Evolutionary conservation across 2,888 invertebrate genomes (phyloP), one percentile per base, ranked within the genome.

Genomic region (Atethmia centrago): DNA sequence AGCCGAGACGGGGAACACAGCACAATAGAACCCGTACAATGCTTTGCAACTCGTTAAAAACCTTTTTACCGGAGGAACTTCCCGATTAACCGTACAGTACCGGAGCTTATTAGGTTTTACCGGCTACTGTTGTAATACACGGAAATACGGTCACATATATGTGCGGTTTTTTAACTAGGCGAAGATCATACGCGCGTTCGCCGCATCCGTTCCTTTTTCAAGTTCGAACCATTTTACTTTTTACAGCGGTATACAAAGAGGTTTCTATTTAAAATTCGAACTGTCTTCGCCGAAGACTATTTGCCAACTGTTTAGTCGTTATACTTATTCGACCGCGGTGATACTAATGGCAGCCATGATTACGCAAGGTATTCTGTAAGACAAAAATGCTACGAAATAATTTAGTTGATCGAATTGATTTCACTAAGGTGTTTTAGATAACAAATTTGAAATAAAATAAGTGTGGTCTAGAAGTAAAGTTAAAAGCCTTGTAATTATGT

Each of bases 1-100:
- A 75, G 71, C 75, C 70, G 71, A 71, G 77, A 65, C 63, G 80
- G 76, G 55, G 73, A 68, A 68, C 72, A 62, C 74, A 68, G 36
- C 73, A 93, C 93, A 93, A 93, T 91, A 82, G 88, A 81, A 65
- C 85, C 80, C 75, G 66, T 87, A 91, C 91, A 91, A 90, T 92
- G 86, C 88, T 86, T 80, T 78, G 80, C 85, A 90, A 89, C 92
- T 93, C 90, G 91, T 94, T 93, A 82, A 63, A 92, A 88, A 91
- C 91, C 88, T 84, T 79, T 87, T 88, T 85, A 80, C 79, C 65
- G 59, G 62, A 79, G 80, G 73, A 49, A 83, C 81, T 86, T 85
- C 81, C 82, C 79, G 74, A 88, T 85, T 85, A 87, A 80, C 69
- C 63, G 77, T 81, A 74, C 72, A 84, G 74, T 69, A 79, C 79